Evolutionary conservation across 2,888 invertebrate genomes (phyloP), one percentile per base, ranked within the genome.

Genomic region (Endomychus coccineus): DNA sequence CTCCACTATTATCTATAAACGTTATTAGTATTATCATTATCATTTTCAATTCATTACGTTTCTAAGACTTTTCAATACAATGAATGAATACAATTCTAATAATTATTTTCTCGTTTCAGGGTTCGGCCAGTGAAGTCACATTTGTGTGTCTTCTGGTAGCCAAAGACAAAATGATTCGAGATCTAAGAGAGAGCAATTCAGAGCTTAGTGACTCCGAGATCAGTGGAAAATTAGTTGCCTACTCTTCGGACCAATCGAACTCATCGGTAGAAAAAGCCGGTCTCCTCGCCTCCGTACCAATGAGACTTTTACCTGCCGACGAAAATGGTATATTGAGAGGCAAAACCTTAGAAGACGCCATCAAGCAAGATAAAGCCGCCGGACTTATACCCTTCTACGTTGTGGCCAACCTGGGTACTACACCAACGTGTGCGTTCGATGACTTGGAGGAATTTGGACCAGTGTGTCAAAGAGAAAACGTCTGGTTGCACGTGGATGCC

Each of bases 401-500:
- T 13, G 75, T 88, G 2, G 74, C 71, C 1, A 83, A 81, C 3
- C 63, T 84, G 23, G 85, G 83, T 5, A 83, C 83, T 1, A 86
- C 85, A 0, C 78, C 78, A 1, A 78, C 80, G 5, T 83, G 83
- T 55, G 89, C 94, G 0, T 96, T 92, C 59, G 97, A 97, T 62
- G 82, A 86, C 46, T 66, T 97, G n/a, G 70, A 76, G 16, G 87
- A 90, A 61, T 61, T 97, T 23, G 92, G 90, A 0, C 79, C 80
- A 4, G 73, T 96, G 19, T 94, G 95, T 56, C 70, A 78, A 25
- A 66, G 76, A 51, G 71, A 79, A 48, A 68, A 77, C 16, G 66
- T 95, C 1, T 97, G 96, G 96, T 68, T 95, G 10, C 97, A 97
- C 59, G 79, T 96, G 1, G 97, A 97, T 58, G 96, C 95, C 1